Conservation (phyloP, 2,797 vertebrate species). For the Muraenolepis orangiensis region DNA sequence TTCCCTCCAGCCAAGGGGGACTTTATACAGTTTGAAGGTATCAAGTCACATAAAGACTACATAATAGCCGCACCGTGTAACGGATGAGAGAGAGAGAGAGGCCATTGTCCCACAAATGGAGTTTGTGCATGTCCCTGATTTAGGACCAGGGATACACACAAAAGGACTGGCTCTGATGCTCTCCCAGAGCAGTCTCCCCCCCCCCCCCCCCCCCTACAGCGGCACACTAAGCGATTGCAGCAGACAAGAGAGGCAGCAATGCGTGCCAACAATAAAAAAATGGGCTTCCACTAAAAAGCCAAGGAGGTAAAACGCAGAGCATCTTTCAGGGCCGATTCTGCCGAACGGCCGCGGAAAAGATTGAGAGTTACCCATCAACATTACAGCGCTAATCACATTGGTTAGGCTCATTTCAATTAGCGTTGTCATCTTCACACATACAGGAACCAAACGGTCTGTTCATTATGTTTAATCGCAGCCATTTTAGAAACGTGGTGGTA, state of each 20-base stretch:
- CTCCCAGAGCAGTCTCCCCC: no score
- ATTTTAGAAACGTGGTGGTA: slow-evolving; percentile 22
- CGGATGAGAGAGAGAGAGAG: not conserved
- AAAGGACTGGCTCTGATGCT: not conserved
- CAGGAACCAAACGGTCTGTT: slow-evolving; percentile 23
- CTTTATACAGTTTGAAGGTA: no score
- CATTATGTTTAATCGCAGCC: slow-evolving; percentile 29
- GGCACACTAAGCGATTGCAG: not conserved
- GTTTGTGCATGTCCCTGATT: not conserved
- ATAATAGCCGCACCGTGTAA: not conserved
- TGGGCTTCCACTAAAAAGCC: not conserved
- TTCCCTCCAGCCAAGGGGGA: no score
- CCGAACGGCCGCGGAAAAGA: slow-evolving; percentile 15
- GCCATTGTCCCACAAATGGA: not conserved
- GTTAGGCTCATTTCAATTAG: slow-evolving; percentile 39
- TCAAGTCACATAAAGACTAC: not conserved
- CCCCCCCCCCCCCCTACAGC: no score
- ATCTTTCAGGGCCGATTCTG: slow-evolving; percentile 13
- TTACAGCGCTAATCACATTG: slow-evolving; percentile 30
- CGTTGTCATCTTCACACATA: slow-evolving; percentile 24
- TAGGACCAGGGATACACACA: not conserved
- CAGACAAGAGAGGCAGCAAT: not conserved
- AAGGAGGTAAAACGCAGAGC: not conserved
- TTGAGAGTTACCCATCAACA: slow-evolving; percentile 18
- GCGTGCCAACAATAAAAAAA: not conserved